These are phyloP conservation scores for Anoplopoma fimbria DNA, from an alignment of 2,113 vertebrate genomes.

Conservation along the genomic window DNA sequence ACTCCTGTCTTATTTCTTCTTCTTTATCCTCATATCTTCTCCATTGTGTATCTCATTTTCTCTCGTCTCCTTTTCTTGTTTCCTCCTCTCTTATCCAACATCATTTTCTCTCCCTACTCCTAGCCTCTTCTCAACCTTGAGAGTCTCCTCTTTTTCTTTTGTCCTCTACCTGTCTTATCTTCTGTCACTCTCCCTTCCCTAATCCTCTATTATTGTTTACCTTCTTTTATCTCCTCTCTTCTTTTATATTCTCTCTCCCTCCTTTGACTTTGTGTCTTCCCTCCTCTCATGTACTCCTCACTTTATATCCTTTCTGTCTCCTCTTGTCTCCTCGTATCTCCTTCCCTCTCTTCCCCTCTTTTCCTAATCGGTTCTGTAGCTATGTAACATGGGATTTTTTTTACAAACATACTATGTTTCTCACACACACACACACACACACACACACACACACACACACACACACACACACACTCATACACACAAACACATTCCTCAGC, in stretches of 20 bases:
- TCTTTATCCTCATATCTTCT: not conserved
- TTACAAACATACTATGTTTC: not conserved
- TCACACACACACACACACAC: not conserved
- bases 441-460: not conserved
- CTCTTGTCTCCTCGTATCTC: not conserved
- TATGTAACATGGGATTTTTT: not conserved
- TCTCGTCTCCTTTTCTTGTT: not conserved
- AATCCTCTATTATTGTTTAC: not conserved
- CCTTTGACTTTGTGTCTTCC: not conserved
- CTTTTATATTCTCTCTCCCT: not conserved
- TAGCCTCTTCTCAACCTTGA: not conserved
- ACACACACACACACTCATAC: not conserved
- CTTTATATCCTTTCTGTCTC: not conserved
- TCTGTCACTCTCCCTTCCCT: not conserved
- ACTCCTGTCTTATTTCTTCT: not conserved
- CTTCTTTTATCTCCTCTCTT: not conserved
- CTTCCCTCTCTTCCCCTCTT: not conserved
- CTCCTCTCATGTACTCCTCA: not conserved
- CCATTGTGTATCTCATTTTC: not conserved
- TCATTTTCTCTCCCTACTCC: not conserved
- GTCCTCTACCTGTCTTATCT: not conserved
- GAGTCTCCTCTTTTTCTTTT: not conserved
- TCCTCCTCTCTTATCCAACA: not conserved
- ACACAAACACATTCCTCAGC: not conserved
- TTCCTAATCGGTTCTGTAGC: not conserved